Base-by-base conservation (phyloP, 2,113 vertebrate genomes). In the Gymnobelideus leadbeateri region DNA sequence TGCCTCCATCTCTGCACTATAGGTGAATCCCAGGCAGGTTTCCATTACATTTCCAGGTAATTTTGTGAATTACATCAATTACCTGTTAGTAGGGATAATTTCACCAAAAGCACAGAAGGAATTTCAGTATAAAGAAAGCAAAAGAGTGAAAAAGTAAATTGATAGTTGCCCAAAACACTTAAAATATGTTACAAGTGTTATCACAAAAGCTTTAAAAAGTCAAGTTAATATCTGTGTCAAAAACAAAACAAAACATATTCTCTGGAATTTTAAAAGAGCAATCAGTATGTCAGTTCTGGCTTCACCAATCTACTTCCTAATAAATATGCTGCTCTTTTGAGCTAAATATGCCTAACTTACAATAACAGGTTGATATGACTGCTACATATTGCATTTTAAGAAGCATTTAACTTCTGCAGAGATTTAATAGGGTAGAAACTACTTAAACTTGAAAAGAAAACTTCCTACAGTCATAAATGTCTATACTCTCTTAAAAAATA, bases 91-190 rank as follows among this genome's bases (percentile, higher is more conserved):
- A 94, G 49, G 89, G 94, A 54, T 84, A 91, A 93, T 92, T 93
- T 93, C 46, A 94, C 16, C 47, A 91, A 54, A 84, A 84, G 68
- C 37, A 92, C 93, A 94, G 93, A 23, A 21, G 93, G 26, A 92
- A 95, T 92, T 94, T 68, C 57, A 53, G 94, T n/a, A 96, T 77
- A 84, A 96, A 94, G 25, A 93, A 95, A 95, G 84, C 84, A 92
- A 97, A 94, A 93, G 90, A 53, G 57, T 90, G 77, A 97, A 94
- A 93, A 92, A 57, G 89, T 52, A 97, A 96, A 97, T 61, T 97
- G 90, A 92, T n/a, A 94, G 28, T 31, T 93, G 50, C 51, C 46
- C 57, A 94, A 19, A 94, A 94, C 68, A 95, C 37, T 52, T 91
- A 96, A 94, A 97, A 89, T 51, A 93, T 2, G 43, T 53, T 91